Evolutionary conservation across 2,113 vertebrate species (phyloP).

Genomic region (Onychostoma macrolepis): DNA sequence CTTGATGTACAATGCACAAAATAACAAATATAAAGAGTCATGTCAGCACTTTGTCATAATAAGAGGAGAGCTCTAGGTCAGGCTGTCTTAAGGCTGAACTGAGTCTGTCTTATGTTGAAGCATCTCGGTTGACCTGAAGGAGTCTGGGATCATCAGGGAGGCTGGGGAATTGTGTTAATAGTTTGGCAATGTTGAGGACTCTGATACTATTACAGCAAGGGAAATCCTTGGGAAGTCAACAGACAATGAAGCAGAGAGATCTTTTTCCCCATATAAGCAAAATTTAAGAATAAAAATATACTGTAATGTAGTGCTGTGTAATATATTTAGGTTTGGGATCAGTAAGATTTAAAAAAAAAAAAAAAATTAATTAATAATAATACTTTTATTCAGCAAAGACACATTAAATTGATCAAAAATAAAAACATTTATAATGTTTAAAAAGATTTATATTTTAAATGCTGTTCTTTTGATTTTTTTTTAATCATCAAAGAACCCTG

Average conservation of each 20-base stretch:
- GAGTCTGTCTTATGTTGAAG: neutral
- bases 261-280: neutral
- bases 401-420: neutral
- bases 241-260: neutral
- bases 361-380: no score
- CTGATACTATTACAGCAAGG: constrained; percentile 26
- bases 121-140: constrained; percentile 14
- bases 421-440: neutral
- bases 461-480: neutral
- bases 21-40: neutral
- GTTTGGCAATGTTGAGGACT: constrained; percentile 16
- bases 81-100: neutral
- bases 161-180: constrained; percentile 18
- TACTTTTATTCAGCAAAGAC: neutral
- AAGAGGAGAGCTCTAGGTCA: neutral
- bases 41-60: neutral
- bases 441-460: neutral
- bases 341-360: neutral
- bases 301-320: neutral
- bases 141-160: constrained; percentile 7
- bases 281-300: neutral
- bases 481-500: neutral
- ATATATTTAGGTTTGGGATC: neutral
- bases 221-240: neutral
- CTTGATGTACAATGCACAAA: neutral